Conservation (phyloP, 2,888 invertebrate genomes). For the Reticulitermes lucifugus region DNA sequence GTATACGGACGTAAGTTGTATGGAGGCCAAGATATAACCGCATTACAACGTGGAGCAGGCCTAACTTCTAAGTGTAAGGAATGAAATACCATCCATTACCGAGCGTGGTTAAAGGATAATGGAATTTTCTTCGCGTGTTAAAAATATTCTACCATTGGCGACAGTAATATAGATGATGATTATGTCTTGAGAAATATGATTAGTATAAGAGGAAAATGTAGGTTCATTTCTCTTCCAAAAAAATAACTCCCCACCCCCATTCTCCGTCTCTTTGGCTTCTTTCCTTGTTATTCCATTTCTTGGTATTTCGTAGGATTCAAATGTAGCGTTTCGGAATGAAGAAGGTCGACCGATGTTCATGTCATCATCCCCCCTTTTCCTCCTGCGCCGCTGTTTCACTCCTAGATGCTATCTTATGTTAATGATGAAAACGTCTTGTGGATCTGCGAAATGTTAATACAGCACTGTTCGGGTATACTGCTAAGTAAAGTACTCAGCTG, state of each 20-base stretch:
- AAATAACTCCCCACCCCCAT: background rate
- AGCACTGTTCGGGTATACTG: background rate
- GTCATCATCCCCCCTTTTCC: slow-evolving; percentile 1
- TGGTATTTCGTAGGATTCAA: slow-evolving; percentile 37
- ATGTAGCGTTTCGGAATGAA: slow-evolving; percentile 40
- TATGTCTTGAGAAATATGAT: slow-evolving; percentile 43
- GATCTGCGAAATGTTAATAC: slow-evolving; percentile 12
- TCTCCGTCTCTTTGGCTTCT: slow-evolving; percentile 3
- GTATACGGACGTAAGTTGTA: slow-evolving; percentile 15
- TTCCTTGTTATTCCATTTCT: slow-evolving; percentile 39
- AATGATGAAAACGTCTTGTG: slow-evolving; percentile 18
- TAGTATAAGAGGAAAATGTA: slow-evolving; percentile 41
- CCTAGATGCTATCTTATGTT: slow-evolving; percentile 10
- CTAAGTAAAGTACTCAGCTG: background rate
- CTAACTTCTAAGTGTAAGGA: slow-evolving; percentile 30
- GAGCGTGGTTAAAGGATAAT: slow-evolving; percentile 42
- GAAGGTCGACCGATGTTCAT: slow-evolving; percentile 40
- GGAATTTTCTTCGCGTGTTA: slow-evolving; percentile 42
- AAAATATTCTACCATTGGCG: slow-evolving; percentile 42
- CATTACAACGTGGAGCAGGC: slow-evolving; percentile 33
- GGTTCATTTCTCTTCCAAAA: slow-evolving; percentile 35
- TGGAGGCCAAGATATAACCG: slow-evolving; percentile 37
- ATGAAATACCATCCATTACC: slow-evolving; percentile 40
- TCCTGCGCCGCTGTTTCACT: background rate
- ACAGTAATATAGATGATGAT: slow-evolving; percentile 41